A percentile compares a stretch with the other conserved stretches of the same genome.
phyloP scores from a whole-genome alignment of 2,888 invertebrate species.

The Galerucella nymphaeae region DNA sequence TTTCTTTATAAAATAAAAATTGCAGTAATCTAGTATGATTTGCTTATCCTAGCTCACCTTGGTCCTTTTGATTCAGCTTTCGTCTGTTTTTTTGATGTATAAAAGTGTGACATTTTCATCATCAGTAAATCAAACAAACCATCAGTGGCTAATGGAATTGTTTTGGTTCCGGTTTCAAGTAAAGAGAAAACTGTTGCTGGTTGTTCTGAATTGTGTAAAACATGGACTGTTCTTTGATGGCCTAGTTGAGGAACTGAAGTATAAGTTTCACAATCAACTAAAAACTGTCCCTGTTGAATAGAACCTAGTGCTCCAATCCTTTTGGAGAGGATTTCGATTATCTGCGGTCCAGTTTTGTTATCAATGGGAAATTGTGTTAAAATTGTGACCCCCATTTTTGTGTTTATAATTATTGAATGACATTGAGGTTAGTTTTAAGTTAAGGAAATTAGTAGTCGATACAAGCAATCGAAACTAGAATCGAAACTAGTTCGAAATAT shows the following conservation, averaged over 20 bases:
- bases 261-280: constrained; percentile 96
- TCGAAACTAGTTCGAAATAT: too few species aligned
- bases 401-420: too few species aligned
- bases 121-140: constrained; percentile 90
- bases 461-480: too few species aligned
- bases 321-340: constrained; percentile 88
- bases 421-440: too few species aligned
- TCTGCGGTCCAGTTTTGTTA: constrained; percentile 89
- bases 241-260: constrained; percentile 82
- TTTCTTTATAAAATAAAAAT: too few species aligned
- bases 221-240: constrained; percentile 84
- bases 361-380: constrained; percentile 89
- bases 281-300: constrained; percentile 86
- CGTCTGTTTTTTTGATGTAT: constrained; percentile 89
- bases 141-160: constrained; percentile 90
- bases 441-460: too few species aligned
- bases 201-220: constrained; percentile 95
- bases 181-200: constrained; percentile 95
- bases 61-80: constrained; percentile 89
- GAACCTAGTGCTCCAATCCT: constrained; percentile 88
- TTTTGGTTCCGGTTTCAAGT: constrained; percentile 86
- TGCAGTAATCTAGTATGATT: not conserved
- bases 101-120: constrained; percentile 88
- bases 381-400: constrained; percentile 74
- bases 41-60: constrained; percentile 57